Base-by-base conservation (phyloP, 2,888 invertebrate genomes). In the Beris morrisii region DNA sequence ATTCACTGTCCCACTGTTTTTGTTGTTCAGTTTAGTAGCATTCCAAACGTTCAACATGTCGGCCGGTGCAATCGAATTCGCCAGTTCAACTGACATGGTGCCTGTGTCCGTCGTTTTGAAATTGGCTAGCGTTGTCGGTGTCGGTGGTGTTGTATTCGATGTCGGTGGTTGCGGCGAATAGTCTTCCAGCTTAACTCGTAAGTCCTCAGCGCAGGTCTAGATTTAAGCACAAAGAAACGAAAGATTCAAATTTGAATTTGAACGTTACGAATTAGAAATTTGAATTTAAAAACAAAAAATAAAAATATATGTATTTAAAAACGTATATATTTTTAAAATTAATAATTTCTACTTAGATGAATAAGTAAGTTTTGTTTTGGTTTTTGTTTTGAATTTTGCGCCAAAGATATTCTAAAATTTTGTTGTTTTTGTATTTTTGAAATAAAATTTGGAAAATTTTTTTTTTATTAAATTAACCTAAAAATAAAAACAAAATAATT, bases 1-100 rank as follows among this genome's bases (percentile, higher is more conserved):
- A 75, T 91, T 88, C 72, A 92, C 90, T 74, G 90, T 88, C 71
- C 89, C 89, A 74, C 91, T 89, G 69, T 80, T 80, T 82, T 92
- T 89, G 83, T 86, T 86, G 65, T 85, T 86, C 74, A 86, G 83
- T 73, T 86, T 82, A 77, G 86, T 86, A 69, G 84, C 81, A 66
- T 86, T 86, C 86, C 86, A 87, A 69, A 85, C 83, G 72, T 86
- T 80, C 70, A 82, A 72, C 81, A 81, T 86, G 66, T 86, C 84
- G 75, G 84, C 84, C 45, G 85, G 84, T 54, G 81, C 80, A 70
- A 80, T 81, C 53, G 81, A 78, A 43, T 79, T 76, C 13, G 80
- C 79, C 74, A 81, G 70, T 61, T 79, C 77, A 50, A 79, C 78
- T 1, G 80, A 75, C 57, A 81, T 69, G 22, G 77, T 75, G 9